A percentile compares a stretch with the other conserved stretches of the same genome.
phyloP scores from a whole-genome alignment of 1,140 invertebrate genomes.

The Papilio machaon region DNA sequence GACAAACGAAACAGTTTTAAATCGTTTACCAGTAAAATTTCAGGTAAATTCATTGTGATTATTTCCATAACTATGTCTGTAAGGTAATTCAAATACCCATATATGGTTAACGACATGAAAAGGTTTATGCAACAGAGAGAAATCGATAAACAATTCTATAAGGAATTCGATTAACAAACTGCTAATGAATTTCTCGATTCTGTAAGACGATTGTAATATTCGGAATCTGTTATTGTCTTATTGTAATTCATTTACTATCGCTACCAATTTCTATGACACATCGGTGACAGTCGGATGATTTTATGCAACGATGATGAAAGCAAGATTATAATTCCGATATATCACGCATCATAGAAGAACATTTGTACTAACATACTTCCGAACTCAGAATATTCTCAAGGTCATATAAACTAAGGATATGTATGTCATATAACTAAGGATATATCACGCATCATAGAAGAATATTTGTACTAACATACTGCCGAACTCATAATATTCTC shows the following conservation, averaged over 20 bases:
- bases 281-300: background rate
- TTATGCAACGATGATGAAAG: background rate
- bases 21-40: too few species aligned
- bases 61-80: background rate
- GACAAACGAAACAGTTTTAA: too few species aligned
- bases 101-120: background rate
- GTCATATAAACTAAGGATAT: too few species aligned
- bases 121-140: background rate
- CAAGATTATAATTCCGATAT: background rate
- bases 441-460: background rate
- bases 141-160: background rate
- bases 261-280: constrained; percentile 7
- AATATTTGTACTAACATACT: background rate
- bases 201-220: constrained; percentile 8
- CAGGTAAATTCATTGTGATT: background rate
- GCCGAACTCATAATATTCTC: too few species aligned
- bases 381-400: too few species aligned
- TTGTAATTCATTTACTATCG: constrained; percentile 5
- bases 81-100: background rate
- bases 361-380: too few species aligned
- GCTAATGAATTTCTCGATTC: background rate
- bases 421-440: too few species aligned
- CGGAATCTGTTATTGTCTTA: constrained; percentile 16
- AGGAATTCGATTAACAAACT: constrained; percentile 19
- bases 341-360: background rate